phyloP scores from a whole-genome alignment of 64 coral and sea anemone genomes.

The Actinia equina region DNA sequence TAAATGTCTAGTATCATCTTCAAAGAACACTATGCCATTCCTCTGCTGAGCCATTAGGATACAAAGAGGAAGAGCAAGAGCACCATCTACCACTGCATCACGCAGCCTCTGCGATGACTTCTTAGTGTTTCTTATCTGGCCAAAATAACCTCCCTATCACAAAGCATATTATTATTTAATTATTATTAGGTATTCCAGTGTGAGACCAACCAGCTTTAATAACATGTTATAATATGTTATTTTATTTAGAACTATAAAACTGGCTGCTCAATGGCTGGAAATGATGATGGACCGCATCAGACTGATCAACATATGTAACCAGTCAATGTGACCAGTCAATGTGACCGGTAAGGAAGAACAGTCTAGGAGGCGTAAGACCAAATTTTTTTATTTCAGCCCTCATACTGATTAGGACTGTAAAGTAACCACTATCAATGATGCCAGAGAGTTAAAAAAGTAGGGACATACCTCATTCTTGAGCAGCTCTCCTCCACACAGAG shows the following conservation, averaged over 20 bases:
- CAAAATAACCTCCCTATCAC: constrained; percentile 96
- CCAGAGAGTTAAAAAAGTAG: not conserved
- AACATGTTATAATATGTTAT: not conserved
- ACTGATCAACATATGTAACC: too few relatives aligned
- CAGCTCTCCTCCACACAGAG: constrained; percentile 90
- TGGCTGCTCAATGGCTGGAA: too few relatives aligned
- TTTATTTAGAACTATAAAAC: too few relatives aligned
- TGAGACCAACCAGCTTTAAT: too few relatives aligned
- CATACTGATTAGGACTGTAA: not conserved
- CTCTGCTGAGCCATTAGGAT: constrained; percentile 97
- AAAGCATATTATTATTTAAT: not conserved
- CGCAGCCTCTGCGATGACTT: constrained; percentile 96
- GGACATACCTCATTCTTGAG: constrained; percentile 70
- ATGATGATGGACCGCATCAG: too few relatives aligned
- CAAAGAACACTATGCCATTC: constrained; percentile 94
- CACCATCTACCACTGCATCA: constrained; percentile 81
- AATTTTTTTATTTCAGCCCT: not conserved
- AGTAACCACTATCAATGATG: not conserved
- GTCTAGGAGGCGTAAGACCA: too few relatives aligned
- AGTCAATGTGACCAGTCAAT: too few relatives aligned
- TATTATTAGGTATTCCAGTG: too few relatives aligned
- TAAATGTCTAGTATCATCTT: constrained; percentile 80
- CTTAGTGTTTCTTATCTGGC: constrained; percentile 97
- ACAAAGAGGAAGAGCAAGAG: constrained; percentile 84
- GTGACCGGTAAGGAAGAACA: too few relatives aligned